Base-by-base conservation (phyloP, 2,113 vertebrate genomes). In the mouse (Mus musculus) region DNA sequence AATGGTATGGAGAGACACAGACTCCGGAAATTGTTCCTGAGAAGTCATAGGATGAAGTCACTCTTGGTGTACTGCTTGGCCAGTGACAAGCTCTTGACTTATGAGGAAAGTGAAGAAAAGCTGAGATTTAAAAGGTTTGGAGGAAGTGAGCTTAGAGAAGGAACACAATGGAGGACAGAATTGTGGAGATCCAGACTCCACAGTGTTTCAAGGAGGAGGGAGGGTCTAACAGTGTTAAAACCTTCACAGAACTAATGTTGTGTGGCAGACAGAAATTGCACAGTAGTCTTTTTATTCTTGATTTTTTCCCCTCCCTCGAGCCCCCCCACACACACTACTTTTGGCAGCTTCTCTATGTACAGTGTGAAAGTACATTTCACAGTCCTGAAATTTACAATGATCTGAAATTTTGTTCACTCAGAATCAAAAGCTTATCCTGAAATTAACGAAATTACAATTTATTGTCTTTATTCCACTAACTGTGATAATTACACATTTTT, bases 401-500 rank as follows among this genome's bases (percentile, higher is more conserved):
- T 61, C 22, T 63, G 39, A 97, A 94, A 28, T 59, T 91, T 89
- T 61, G 42, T 19, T 73, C 17, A 63, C 52, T 87, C 90, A 81
- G 30, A 92, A 92, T 93, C 28, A 88, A 52, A 89, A 91, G 30
- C 10, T 75, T 95, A 78, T 88, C 52, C 22, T 85, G n/a, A 89
- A 89, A 93, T 89, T 93, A 94, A 63, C 65, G 4, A 22, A 20
- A 42, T 42, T 20, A 30, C 20, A 75, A 69, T 92, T 90, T 42
- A 36, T 88, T 20, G 54, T 89, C 52, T 76, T 94, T 91, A 90
- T 19, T 80, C 36, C 9, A 42, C 7, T 71, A 80, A 84, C 8
- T 81, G 22, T 95, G 85, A 77, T 89, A 78, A 61, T 84, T 11
- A 24, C 4, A 89, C 5, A 24, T 24, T 95, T 96, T 96, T 96